phyloP scores from a whole-genome alignment of 2,797 vertebrate species.

The Rhabdophis nuchalis region DNA sequence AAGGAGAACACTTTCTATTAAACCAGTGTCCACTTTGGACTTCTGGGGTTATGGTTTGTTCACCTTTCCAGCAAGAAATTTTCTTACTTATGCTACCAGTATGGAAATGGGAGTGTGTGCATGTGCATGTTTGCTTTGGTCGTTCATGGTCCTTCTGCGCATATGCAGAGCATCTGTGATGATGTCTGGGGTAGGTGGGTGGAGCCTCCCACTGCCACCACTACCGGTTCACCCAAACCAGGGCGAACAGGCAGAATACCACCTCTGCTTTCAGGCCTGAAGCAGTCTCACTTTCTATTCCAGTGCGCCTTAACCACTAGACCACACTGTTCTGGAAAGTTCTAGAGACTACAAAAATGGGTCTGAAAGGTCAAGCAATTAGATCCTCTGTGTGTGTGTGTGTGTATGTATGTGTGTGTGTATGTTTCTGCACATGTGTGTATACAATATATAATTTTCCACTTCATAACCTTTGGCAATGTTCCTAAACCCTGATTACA shows the following conservation, averaged over 20 bases:
- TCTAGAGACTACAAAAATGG: neutral
- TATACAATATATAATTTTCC: neutral
- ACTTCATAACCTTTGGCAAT: neutral
- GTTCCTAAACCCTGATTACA: neutral
- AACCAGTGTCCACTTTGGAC: neutral
- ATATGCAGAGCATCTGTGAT: too few species aligned
- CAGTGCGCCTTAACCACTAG: neutral
- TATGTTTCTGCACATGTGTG: neutral
- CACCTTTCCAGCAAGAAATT: neutral
- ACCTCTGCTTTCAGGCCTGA: neutral
- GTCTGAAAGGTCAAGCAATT: neutral
- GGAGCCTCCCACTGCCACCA: too few species aligned
- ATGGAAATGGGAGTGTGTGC: too few species aligned
- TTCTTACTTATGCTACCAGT: too few species aligned
- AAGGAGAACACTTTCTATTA: neutral
- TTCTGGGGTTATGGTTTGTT: neutral
- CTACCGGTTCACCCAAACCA: too few species aligned
- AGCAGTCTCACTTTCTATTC: neutral
- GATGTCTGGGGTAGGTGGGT: too few species aligned
- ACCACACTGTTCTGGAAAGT: neutral
- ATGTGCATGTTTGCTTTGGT: too few species aligned
- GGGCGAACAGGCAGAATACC: too few species aligned
- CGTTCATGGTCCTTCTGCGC: too few species aligned
- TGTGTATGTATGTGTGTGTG: neutral
- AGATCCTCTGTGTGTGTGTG: neutral